phyloP scores from a whole-genome alignment of 2,888 invertebrate genomes.

The Xanthostigma xanthostigma region DNA sequence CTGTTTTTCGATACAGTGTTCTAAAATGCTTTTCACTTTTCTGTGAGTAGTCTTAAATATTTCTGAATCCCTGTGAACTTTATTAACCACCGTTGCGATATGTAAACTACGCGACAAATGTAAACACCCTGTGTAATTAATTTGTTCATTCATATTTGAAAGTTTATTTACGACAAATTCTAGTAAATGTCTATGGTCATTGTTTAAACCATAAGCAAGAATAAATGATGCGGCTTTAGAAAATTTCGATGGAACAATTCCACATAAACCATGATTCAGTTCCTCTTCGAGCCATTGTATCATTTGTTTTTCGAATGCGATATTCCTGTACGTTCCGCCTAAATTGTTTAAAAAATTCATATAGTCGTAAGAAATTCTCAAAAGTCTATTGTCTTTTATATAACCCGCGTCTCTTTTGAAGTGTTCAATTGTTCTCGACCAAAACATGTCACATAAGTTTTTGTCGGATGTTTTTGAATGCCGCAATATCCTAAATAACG shows the following conservation, averaged over 20 bases:
- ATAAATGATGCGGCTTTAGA: constrained; percentile 28
- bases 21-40: constrained; percentile 16
- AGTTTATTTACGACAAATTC: constrained; percentile 26
- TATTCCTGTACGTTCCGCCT: constrained; percentile 33
- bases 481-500: constrained; percentile 31
- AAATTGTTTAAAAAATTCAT: constrained; percentile 37
- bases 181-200: constrained; percentile 20
- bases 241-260: constrained; percentile 27
- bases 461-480: constrained; percentile 32
- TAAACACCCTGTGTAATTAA: constrained; percentile 27
- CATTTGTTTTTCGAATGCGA: constrained; percentile 30
- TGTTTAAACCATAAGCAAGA: constrained; percentile 29
- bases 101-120: constrained; percentile 30
- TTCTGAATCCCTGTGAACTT: constrained; percentile 5
- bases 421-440: constrained; percentile 27
- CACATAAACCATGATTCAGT: constrained; percentile 22
- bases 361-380: constrained; percentile 33
- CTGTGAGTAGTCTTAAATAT: background rate
- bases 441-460: constrained; percentile 29
- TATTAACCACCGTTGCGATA: constrained; percentile 24
- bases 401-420: constrained; percentile 20
- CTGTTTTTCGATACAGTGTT: constrained; percentile 23
- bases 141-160: constrained; percentile 26
- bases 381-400: constrained; percentile 20
- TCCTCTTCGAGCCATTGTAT: constrained; percentile 25